A percentile compares a stretch with the other conserved stretches of the same genome.
Conservation (phyloP, 1,140 invertebrate species). For the Drosophila willistoni region DNA sequence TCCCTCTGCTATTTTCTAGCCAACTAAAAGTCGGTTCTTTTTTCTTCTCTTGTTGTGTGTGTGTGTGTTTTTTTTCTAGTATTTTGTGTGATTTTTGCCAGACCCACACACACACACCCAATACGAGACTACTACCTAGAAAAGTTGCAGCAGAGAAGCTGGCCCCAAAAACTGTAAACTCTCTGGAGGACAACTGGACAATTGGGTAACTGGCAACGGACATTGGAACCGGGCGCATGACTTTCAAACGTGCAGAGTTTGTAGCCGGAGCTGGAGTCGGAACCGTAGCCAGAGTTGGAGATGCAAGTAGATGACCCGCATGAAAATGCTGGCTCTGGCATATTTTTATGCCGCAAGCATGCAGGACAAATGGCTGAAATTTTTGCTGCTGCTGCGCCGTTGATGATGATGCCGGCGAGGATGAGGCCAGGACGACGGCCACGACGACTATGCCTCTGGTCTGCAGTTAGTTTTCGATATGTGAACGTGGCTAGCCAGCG, state of each 20-base stretch:
- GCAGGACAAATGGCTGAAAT: constrained; percentile 81
- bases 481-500: constrained; percentile 74
- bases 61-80: constrained; percentile 16
- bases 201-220: constrained; percentile 5
- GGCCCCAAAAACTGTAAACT: constrained; percentile 40
- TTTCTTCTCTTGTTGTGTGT: constrained; percentile 32
- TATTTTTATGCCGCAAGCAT: constrained; percentile 82
- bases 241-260: constrained; percentile 54
- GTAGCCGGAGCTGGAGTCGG: background rate
- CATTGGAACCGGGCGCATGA: constrained; percentile 47
- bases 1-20: constrained; percentile 38
- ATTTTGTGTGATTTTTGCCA: constrained; percentile 66
- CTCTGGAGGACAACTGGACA: constrained; percentile 30
- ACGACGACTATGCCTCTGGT: constrained; percentile 22
- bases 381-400: constrained; percentile 73
- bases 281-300: background rate
- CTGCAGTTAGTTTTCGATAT: constrained; percentile 78
- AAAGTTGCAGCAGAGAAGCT: constrained; percentile 56
- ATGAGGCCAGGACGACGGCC: constrained; percentile 14
- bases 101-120: constrained; percentile 32
- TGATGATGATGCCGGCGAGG: constrained; percentile 62
- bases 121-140: constrained; percentile 40
- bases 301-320: constrained; percentile 73
- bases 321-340: constrained; percentile 81
- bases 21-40: constrained; percentile 43